These are phyloP conservation scores for Tetranychus cinnabarinus DNA, from an alignment of 1,140 invertebrate species.

Conservation along the genomic window DNA sequence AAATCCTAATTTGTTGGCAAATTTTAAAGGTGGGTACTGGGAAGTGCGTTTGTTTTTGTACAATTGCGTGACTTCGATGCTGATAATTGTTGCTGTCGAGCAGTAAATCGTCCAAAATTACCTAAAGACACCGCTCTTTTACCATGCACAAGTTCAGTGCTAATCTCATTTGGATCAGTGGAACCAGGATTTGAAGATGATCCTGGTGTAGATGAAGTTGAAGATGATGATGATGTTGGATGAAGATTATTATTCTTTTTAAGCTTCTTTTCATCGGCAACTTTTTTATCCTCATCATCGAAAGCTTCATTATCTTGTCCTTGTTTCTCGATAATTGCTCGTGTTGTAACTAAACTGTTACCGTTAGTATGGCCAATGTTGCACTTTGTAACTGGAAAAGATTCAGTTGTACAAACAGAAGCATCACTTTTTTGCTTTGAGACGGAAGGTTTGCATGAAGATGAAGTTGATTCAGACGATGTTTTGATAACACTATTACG, in stretches of 20 bases:
- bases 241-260: neutral
- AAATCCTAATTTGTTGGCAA: too few relatives aligned
- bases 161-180: neutral
- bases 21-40: neutral
- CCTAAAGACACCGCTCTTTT: constrained; percentile 12
- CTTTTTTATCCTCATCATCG: neutral
- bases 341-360: neutral
- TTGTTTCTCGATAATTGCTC: neutral
- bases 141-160: constrained; percentile 9
- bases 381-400: neutral
- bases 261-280: neutral
- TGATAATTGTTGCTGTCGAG: constrained; percentile 14
- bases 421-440: constrained; percentile 9
- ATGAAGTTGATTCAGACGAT: neutral
- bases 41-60: neutral
- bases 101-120: constrained; percentile 13
- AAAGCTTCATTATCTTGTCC: neutral
- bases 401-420: constrained; percentile 3
- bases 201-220: neutral
- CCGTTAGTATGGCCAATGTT: neutral
- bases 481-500: neutral
- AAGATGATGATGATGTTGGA: neutral
- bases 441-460: neutral
- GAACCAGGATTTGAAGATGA: neutral
- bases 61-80: neutral